Percentiles rank a stretch among this genome's conserved stretches.
Evolutionary conservation across 2,888 invertebrate genomes (phyloP).

Genomic region (Ormyrus labotus): DNA sequence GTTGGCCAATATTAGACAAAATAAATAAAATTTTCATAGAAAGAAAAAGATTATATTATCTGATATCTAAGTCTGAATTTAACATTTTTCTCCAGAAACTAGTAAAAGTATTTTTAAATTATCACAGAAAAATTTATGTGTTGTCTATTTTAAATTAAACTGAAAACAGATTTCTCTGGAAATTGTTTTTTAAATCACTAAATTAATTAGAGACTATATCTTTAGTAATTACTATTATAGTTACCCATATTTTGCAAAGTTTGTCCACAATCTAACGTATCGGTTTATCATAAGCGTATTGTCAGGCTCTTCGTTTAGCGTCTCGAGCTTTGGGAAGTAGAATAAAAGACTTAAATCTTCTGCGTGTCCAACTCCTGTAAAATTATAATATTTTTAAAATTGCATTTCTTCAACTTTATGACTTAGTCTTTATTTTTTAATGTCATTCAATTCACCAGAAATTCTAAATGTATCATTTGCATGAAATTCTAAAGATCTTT

Average conservation of each 20-base stretch:
- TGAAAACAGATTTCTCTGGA: too few relatives aligned
- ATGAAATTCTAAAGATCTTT: neutral
- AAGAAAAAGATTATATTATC: too few relatives aligned
- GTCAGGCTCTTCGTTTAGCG: neutral
- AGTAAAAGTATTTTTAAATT: too few relatives aligned
- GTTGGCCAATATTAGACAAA: too few relatives aligned
- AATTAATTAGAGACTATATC: too few relatives aligned
- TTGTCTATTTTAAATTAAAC: too few relatives aligned
- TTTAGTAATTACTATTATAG: neutral
- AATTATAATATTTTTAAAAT: neutral
- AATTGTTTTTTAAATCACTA: too few relatives aligned
- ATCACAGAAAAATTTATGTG: too few relatives aligned
- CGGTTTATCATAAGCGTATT: neutral
- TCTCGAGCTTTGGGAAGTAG: neutral
- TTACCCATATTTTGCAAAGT: conserved; percentile 49
- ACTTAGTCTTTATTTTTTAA: neutral
- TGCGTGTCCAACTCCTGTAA: conserved; percentile 36
- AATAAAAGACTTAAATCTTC: conserved; percentile 44
- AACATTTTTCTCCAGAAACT: too few relatives aligned
- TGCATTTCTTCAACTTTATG: neutral
- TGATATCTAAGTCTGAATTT: too few relatives aligned
- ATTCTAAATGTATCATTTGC: neutral
- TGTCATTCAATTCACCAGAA: neutral
- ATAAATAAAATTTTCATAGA: too few relatives aligned
- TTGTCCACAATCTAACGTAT: conserved; percentile 27